A percentile compares a stretch with the other conserved stretches of the same genome.
phyloP scores from a whole-genome alignment of 2,113 vertebrate species.

The Gymnarchus niloticus region DNA sequence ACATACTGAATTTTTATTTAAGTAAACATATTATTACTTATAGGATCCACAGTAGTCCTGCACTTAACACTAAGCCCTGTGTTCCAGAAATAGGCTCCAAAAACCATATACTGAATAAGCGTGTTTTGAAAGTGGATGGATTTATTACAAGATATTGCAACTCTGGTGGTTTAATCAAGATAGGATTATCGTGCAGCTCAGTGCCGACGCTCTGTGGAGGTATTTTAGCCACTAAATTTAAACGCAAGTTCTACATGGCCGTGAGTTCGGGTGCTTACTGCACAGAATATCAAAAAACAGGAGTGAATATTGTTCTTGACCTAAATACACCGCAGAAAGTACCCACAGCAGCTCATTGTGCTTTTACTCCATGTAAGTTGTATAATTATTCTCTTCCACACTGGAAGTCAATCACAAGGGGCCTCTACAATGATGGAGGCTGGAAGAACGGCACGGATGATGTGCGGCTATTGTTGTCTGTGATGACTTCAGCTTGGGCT shows the following conservation, averaged over 20 bases:
- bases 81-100: neutral
- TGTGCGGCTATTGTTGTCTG: constrained; percentile 22
- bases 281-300: neutral
- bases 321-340: neutral
- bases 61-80: too few species aligned
- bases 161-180: neutral
- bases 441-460: constrained; percentile 7
- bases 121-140: neutral
- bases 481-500: constrained; percentile 17
- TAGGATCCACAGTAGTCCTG: neutral
- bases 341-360: neutral
- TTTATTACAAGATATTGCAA: neutral
- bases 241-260: neutral
- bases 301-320: constrained; percentile 8
- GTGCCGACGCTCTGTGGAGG: neutral
- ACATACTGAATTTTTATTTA: neutral
- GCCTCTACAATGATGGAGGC: neutral
- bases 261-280: neutral
- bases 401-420: constrained; percentile 1
- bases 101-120: neutral
- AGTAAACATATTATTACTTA: neutral
- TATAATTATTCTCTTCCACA: neutral
- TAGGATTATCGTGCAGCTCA: neutral
- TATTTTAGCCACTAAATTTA: neutral
- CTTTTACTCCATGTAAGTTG: constrained; percentile 1